Base-by-base conservation (phyloP, 2,888 invertebrate genomes). In the Spilarctia lutea region DNA sequence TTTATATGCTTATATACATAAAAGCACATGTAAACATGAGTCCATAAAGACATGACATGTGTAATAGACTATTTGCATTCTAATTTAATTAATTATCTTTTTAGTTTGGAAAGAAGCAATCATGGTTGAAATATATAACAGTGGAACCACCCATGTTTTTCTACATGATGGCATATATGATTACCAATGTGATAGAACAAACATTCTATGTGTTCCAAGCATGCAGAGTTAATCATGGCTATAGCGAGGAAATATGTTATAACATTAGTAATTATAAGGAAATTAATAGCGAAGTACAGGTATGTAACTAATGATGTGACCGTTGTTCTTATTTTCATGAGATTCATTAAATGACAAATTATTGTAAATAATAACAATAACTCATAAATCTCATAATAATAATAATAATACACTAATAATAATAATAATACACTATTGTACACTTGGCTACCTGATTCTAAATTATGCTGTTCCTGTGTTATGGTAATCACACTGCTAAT, bases 141-240 rank as follows among this genome's bases (percentile, higher is more conserved):
- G 98, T 99, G 35, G 99, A 99, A 88, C 98, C 99, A 0, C 96
- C 98, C 0, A 97, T 99, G 97, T 98, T 98, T 89, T 94, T 98
- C 3, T 99, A 98, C 89, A 98, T 99, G 98, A 97, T 98, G 96
- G 98, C 98, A 1, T 98, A 97, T 86, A 98, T 98, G 98, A 96
- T 97, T 71, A 98, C 98, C 6, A 97, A 96, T 76, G 98, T 98
- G 0, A 96, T 98, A 52, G 98, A 98, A 86, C 98, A 98, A 89
- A 97, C 97, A 45, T 97, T 98, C 86, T 98, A 98, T 87, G 96
- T 98, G 2, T 96, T 98, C 87, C 97, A 97, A 93, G 97, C 98
- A 0, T 98, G 98, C 83, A 95, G 96, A 0, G 97, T 98, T 0
- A 97, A 98, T 89, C 97, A 98, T 77, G 96, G 97, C 1, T 97